Base-by-base conservation (phyloP, 2,113 vertebrate genomes). In the Cochlearius cochlearius region DNA sequence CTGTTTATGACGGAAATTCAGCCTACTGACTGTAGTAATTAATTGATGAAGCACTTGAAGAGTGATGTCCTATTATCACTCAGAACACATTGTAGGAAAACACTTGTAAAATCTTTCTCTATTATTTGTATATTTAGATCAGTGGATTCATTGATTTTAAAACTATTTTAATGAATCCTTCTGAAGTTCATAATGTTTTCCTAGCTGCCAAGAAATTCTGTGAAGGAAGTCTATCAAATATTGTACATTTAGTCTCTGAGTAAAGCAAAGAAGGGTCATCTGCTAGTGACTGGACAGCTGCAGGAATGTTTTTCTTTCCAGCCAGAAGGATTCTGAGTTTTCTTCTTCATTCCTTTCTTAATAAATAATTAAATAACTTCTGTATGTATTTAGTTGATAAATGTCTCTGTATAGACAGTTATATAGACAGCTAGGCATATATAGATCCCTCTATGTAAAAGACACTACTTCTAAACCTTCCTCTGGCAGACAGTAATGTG, bases 51-150 rank as follows among this genome's bases (percentile, higher is more conserved):
- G 55, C 32, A 75, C 75, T 75, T 80, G 25, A 95, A 92, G 79
- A 67, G 39, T 26, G 27, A 23, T 74, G 55, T 88, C 86, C 93
- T 90, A 84, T 93, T 96, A 92, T 92, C 56, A 82, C 71, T 77
- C n/a, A 80, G 41, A 92, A 66, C 21, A 95, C 47, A 77, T 45
- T 92, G 75, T 59, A 72, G 77, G 67, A 90, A 96, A 79, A 19
- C 56, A 86, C 39, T 94, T 91, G 67, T 32, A 91, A 96, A 96
- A 38, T 66, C 75, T 91, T 90, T 90, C 73, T 92, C n/a, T 94
- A 79, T 96, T 96, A 96, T 96, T 97, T 94, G 50, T 79, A 43
- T 96, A 52, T 95, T 97, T 96, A 84, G 81, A 92, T 97, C 83
- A 76, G 64, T 49, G 52, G 41, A 86, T 94, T 92, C 60, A 92